Evolutionary conservation across 2,888 invertebrate genomes (phyloP), one percentile per base, ranked within the genome.

Genomic region (Criorhina ranunculi): DNA sequence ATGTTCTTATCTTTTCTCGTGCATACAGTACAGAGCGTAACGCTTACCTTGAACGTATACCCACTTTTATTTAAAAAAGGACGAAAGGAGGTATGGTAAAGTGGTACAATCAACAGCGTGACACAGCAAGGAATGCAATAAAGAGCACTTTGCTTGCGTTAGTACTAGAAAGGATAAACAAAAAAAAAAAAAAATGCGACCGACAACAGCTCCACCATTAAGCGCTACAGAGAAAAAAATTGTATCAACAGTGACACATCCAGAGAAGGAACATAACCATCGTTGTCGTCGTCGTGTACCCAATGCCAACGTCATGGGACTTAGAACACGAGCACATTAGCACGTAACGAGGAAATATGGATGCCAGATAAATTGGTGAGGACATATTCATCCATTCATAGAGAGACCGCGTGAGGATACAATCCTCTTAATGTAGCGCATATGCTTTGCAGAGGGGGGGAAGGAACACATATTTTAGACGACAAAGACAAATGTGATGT

Each of bases 321-420:
- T 75, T 64, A 44, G 53, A 53, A 31, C 59, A 80, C 69, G 66
- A 76, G 44, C 62, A 70, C 80, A 85, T 85, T 85, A 85, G 85
- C 80, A 79, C 85, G 70, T 80, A 85, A 85, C 76, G 80, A 85
- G 66, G 59, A 85, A 85, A 85, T 85, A 80, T 85, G 75, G 85
- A 85, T 80, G 75, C 44, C 66, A 75, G 70, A 85, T 85, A 85
- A 80, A 85, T 85, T 70, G 59, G 49, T 55, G 57, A 70, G 85
- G 75, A 80, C 79, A 85, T 62, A 79, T 73, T 79, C 72, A 82
- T 72, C 77, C 72, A 83, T 83, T 69, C 72, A 78, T 55, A 67
- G 60, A 59, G 15, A 44, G 12, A 44, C 11, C 35, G 60, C 49
- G 29, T 5, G 8, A 17, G 40, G 15, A 59, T 37, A 33, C 29